Percentiles rank a stretch among this genome's conserved stretches.
Evolutionary conservation across 92 coral and sea anemone species (phyloP).

Genomic region (Paragorgia papillata): DNA sequence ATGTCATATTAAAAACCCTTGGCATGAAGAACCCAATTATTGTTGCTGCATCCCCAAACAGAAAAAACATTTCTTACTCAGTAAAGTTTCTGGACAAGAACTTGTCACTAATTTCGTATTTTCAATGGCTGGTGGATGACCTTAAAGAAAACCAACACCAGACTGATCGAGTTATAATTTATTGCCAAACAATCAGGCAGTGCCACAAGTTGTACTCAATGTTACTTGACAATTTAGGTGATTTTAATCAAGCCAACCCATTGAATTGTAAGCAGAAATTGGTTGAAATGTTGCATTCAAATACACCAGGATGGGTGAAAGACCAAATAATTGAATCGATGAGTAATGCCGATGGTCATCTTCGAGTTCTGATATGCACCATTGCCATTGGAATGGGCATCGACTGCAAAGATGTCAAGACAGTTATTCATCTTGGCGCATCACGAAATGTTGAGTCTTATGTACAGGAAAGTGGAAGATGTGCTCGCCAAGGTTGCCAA

Average conservation of each 20-base stretch:
- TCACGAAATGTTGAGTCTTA: constrained; percentile 41
- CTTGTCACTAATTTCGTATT: background rate
- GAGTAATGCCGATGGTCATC: background rate
- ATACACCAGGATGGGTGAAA: constrained; percentile 40
- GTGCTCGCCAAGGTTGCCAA: constrained; percentile 44
- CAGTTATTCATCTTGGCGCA: constrained; percentile 46
- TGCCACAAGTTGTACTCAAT: constrained; percentile 18
- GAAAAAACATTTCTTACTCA: constrained; percentile 7
- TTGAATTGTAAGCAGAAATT: constrained; percentile 16
- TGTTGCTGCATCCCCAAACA: constrained; percentile 43
- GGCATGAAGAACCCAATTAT: constrained; percentile 42
- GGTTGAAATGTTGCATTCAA: constrained; percentile 52
- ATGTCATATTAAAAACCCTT: constrained; percentile 40
- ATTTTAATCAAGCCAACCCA: constrained; percentile 20
- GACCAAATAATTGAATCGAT: constrained; percentile 25
- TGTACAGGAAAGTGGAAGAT: constrained; percentile 46
- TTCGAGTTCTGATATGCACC: constrained; percentile 45
- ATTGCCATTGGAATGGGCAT: constrained; percentile 54
- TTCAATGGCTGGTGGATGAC: constrained; percentile 35
- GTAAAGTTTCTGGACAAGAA: constrained; percentile 32
- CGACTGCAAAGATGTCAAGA: constrained; percentile 31
- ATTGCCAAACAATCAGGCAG: constrained; percentile 32
- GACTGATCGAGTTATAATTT: constrained; percentile 32
- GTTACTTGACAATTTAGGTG: constrained; percentile 5
- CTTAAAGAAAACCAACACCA: constrained; percentile 32